Evolutionary conservation across 2,888 invertebrate genomes (phyloP).

Genomic region (Girardia tigrina): DNA sequence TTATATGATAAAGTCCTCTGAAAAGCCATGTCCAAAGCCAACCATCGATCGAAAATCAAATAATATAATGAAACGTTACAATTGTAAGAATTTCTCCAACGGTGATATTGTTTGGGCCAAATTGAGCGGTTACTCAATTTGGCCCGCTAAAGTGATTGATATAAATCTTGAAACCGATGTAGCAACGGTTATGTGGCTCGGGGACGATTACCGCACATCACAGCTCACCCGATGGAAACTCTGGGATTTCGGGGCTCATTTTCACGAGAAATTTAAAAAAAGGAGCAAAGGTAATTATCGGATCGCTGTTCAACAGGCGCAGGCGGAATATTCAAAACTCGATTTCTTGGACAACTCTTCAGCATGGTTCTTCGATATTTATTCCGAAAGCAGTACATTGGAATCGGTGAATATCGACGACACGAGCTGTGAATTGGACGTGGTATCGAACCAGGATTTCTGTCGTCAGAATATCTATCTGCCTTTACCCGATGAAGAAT

Average conservation of each 20-base stretch:
- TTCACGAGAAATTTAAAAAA: neutral
- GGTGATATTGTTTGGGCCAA: slow-evolving; percentile 9
- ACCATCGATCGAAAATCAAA: too few relatives aligned
- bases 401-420: slow-evolving; percentile 17
- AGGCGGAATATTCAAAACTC: slow-evolving; percentile 10
- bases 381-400: neutral
- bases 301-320: neutral
- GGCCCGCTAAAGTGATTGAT: slow-evolving; percentile 2
- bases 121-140: slow-evolving; percentile 2
- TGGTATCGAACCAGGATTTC: neutral
- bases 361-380: neutral
- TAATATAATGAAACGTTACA: neutral
- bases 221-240: neutral
- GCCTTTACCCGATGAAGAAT: slow-evolving; percentile 2
- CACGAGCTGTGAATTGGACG: neutral
- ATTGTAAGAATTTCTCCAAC: neutral
- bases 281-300: neutral
- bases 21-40: too few relatives aligned
- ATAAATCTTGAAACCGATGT: neutral
- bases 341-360: neutral
- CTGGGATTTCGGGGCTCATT: neutral
- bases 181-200: neutral
- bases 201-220: slow-evolving; percentile 3
- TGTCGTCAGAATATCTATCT: neutral
- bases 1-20: neutral